Percentiles rank a stretch among this genome's conserved stretches.
Conservation (phyloP, 2,888 invertebrate genomes). For the Trichopria drosophilae region DNA sequence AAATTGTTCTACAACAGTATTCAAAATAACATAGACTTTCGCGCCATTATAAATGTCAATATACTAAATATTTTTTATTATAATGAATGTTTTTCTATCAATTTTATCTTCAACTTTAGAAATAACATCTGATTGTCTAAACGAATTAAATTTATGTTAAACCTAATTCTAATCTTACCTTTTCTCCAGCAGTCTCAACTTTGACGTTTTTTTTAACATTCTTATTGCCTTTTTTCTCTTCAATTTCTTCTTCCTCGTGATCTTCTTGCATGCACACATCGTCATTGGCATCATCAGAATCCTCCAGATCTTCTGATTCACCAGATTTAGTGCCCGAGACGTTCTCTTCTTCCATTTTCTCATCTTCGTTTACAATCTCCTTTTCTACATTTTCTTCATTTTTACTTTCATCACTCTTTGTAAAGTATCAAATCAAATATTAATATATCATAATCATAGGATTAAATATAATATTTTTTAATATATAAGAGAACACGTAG, state of each 20-base stretch:
- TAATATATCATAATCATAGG: no score
- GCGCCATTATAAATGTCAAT: no score
- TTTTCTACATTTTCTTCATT: constrained; percentile 22
- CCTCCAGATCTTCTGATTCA: no score
- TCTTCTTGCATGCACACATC: constrained; percentile 23
- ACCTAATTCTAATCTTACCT: neutral
- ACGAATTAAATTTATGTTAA: neutral
- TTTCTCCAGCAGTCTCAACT: neutral
- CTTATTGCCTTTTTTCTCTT: constrained; percentile 8
- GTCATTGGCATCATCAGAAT: constrained; percentile 18
- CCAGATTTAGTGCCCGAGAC: no score
- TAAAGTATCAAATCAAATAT: no score
- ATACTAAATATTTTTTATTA: no score
- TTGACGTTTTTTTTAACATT: constrained; percentile 5
- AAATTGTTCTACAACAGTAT: no score
- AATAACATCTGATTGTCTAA: constrained; percentile 21
- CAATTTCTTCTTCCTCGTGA: constrained; percentile 25
- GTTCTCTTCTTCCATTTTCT: no score
- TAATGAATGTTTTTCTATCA: no score
- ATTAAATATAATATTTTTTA: neutral
- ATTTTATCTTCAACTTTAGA: constrained; percentile 23
- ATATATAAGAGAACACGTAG: no score
- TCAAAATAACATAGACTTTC: no score
- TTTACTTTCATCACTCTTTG: neutral
- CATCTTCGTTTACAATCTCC: no score